phyloP scores from a whole-genome alignment of 2,113 vertebrate genomes.

The Oncorhynchus kisutch region DNA sequence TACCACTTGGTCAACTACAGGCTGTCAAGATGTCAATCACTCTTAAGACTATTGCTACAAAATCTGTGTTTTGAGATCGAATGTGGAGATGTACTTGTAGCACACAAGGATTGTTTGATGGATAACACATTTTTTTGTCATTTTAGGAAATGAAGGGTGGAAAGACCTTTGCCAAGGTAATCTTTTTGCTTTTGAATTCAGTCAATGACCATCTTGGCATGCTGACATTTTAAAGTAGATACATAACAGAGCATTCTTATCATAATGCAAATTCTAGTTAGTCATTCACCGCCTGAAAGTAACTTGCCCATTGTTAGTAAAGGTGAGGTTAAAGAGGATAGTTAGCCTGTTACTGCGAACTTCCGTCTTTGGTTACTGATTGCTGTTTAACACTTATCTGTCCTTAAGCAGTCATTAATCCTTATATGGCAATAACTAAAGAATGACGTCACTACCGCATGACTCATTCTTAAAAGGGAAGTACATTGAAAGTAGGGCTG shows the following conservation, averaged over 20 bases:
- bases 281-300: neutral
- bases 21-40: too few species aligned
- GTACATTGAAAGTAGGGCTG: too few species aligned
- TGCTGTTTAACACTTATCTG: constrained; percentile 28
- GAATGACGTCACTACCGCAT: neutral
- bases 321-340: neutral
- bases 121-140: constrained; percentile 1
- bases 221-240: constrained; percentile 55
- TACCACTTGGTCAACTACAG: too few species aligned
- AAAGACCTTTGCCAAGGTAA: constrained; percentile 94
- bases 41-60: neutral
- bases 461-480: too few species aligned
- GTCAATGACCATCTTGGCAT: neutral
- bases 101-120: neutral
- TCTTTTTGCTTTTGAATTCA: constrained; percentile 14
- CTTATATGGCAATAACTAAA: neutral
- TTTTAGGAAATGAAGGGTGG: constrained; percentile 94
- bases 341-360: constrained; percentile 12
- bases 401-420: neutral
- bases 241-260: constrained; percentile 27
- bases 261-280: constrained; percentile 4
- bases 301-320: neutral
- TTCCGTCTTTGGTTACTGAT: constrained; percentile 48
- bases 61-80: neutral
- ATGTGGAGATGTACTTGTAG: neutral